phyloP scores from a whole-genome alignment of 2,888 invertebrate genomes.

The Dyspetes luteomarginatus region DNA sequence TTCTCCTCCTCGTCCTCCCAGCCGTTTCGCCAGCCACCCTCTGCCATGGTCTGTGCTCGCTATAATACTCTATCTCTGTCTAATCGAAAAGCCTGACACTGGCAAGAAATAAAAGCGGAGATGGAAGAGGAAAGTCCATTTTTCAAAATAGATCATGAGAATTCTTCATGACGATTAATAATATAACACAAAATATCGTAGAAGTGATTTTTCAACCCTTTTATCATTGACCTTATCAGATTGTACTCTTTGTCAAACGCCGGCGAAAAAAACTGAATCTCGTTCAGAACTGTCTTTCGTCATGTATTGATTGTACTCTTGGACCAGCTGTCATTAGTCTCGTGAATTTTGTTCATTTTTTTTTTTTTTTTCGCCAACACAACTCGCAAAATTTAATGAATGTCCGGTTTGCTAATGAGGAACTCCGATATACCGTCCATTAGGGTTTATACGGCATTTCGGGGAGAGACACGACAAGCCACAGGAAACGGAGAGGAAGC shows the following conservation, averaged over 20 bases:
- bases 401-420: slow-evolving; percentile 72
- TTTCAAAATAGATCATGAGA: too few species aligned
- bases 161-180: too few species aligned
- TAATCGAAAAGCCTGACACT: slow-evolving; percentile 39
- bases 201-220: too few species aligned
- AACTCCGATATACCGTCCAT: slow-evolving; percentile 70
- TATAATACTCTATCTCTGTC: slow-evolving; percentile 31
- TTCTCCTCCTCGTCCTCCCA: background rate
- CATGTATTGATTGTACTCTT: background rate
- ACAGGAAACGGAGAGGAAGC: slow-evolving; percentile 54
- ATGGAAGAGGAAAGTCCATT: background rate
- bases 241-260: too few species aligned
- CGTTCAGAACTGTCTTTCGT: background rate
- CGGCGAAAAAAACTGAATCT: too few species aligned
- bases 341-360: slow-evolving; percentile 18
- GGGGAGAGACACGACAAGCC: slow-evolving; percentile 61
- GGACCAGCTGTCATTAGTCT: slow-evolving; percentile 11
- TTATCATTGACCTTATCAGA: too few species aligned
- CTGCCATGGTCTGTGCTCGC: background rate
- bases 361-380: slow-evolving; percentile 68
- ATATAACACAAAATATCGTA: too few species aligned
- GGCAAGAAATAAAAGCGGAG: slow-evolving; percentile 2
- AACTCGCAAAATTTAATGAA: slow-evolving; percentile 71
- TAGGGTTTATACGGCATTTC: slow-evolving; percentile 66
- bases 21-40: background rate